These are phyloP conservation scores for Phalera bucephala DNA, from an alignment of 2,888 invertebrate genomes.

Conservation along the genomic window DNA sequence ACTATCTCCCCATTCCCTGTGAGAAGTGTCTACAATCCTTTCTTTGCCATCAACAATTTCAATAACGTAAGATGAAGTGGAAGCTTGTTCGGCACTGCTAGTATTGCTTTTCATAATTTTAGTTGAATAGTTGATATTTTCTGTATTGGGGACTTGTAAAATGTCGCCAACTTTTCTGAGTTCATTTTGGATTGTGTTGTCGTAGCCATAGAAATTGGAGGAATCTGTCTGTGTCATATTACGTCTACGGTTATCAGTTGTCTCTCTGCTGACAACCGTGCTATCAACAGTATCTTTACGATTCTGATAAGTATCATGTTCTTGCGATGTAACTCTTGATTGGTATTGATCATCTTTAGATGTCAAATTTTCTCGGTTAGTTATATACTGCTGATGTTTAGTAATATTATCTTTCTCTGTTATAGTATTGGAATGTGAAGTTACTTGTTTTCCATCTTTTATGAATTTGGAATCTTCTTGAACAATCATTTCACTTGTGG, in stretches of 20 bases:
- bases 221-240: slow-evolving; percentile 66
- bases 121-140: slow-evolving; percentile 69
- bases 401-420: slow-evolving; percentile 64
- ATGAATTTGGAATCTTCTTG: slow-evolving; percentile 67
- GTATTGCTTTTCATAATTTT: slow-evolving; percentile 82
- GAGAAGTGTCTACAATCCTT: slow-evolving; percentile 81
- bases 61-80: slow-evolving; percentile 84
- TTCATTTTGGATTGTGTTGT: slow-evolving; percentile 70
- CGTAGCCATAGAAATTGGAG: slow-evolving; percentile 75
- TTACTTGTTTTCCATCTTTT: slow-evolving; percentile 69
- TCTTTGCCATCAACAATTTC: slow-evolving; percentile 86
- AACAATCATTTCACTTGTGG: slow-evolving; percentile 61
- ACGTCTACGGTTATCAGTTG: slow-evolving; percentile 47
- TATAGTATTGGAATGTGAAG: slow-evolving; percentile 61
- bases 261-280: slow-evolving; percentile 37
- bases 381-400: slow-evolving; percentile 59
- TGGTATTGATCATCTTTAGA: slow-evolving; percentile 32
- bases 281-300: slow-evolving; percentile 41
- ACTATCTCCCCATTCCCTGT: slow-evolving; percentile 83
- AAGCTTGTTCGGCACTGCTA: slow-evolving; percentile 83
- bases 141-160: slow-evolving; percentile 59
- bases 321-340: slow-evolving; percentile 24
- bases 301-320: slow-evolving; percentile 9
- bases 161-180: slow-evolving; percentile 71
- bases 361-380: slow-evolving; percentile 51